A percentile compares a stretch with the other conserved stretches of the same genome.
These are phyloP conservation scores for Dryocosmus kuriphilus DNA, from an alignment of 2,888 invertebrate genomes.

Conservation along the genomic window DNA sequence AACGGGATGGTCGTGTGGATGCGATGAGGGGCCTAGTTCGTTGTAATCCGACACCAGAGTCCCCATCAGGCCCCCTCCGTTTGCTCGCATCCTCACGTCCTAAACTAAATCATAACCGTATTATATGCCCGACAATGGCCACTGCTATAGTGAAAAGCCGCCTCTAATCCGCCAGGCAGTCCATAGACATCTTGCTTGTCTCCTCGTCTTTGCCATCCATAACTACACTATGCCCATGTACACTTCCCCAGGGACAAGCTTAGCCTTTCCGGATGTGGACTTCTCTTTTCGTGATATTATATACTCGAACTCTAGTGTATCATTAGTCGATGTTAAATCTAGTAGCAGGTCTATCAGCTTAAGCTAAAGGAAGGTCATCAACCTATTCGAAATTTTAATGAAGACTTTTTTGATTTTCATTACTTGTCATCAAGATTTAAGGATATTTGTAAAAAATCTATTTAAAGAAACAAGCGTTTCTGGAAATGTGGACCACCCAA, in stretches of 20 bases:
- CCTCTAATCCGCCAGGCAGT: slow-evolving; percentile 73
- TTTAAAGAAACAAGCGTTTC: background rate
- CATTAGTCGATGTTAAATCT: background rate
- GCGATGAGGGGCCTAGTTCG: slow-evolving; percentile 45
- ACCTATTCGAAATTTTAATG: background rate
- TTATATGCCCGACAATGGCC: slow-evolving; percentile 71
- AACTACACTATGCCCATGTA: slow-evolving; percentile 30
- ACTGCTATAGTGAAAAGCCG: slow-evolving; percentile 72
- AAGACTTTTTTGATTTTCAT: background rate
- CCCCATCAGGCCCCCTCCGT: slow-evolving; percentile 63
- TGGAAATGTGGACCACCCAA: slow-evolving; percentile 19
- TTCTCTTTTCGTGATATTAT: background rate
- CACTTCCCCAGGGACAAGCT: background rate
- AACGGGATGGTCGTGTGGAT: slow-evolving; percentile 31
- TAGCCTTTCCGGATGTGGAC: slow-evolving; percentile 24
- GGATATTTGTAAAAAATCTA: background rate
- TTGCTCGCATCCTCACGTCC: slow-evolving; percentile 61
- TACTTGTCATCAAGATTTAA: background rate
- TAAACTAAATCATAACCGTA: slow-evolving; percentile 76
- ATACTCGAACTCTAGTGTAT: background rate
- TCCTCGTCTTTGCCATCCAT: slow-evolving; percentile 43
- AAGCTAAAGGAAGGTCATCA: background rate
- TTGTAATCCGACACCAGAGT: slow-evolving; percentile 73
- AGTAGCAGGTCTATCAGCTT: background rate
- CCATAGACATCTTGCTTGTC: slow-evolving; percentile 66